Evolutionary conservation across 2,113 vertebrate genomes (phyloP), one percentile per base, ranked within the genome.

Genomic region (Zosterops pallidus): DNA sequence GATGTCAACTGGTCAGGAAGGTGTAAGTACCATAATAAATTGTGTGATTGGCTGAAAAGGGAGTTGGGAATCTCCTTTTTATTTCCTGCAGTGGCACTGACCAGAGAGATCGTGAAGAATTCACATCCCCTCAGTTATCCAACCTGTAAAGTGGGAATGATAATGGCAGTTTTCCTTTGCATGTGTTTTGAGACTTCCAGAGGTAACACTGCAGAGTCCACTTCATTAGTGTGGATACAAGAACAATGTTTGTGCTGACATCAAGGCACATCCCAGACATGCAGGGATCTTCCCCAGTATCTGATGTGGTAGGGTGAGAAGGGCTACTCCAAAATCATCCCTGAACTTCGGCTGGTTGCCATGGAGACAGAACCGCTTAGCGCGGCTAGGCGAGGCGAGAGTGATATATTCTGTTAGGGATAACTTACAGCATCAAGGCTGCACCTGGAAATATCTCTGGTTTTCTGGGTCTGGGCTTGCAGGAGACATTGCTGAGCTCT

Each of bases 321-420:
- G 64, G 91, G 92, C 69, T 83, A 86, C 82, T 96, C 33, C 2
- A 1, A 92, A 91, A 68, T 4, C 12, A 79, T 89, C 85, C 94
- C 92, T 49, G 80, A 93, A 94, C 83, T 86, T 90, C 92, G 68
- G 64, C 74, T 5, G 20, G 86, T 97, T 14, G 7, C 92, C 92
- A 76, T 89, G 78, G 89, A 0, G 2, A 97, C 91, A 47, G 83
- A 92, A 78, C 60, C 41, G 21, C 92, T 94, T 50, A 89, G 67
- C 3, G 0, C 5, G 0, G 72, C 70, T 56, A 76, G 88, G 63
- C 41, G 28, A 85, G 49, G 53, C 74, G 60, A 86, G 83, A 92
- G 91, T 5, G 2, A 67, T 78, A 6, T 50, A 60, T 76, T 82
- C 92, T 67, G 39, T 28, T 46, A 63, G 28, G 69, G 91, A 59